Conservation (phyloP, 2,113 vertebrate genomes). For the Oenanthe oenanthe region DNA sequence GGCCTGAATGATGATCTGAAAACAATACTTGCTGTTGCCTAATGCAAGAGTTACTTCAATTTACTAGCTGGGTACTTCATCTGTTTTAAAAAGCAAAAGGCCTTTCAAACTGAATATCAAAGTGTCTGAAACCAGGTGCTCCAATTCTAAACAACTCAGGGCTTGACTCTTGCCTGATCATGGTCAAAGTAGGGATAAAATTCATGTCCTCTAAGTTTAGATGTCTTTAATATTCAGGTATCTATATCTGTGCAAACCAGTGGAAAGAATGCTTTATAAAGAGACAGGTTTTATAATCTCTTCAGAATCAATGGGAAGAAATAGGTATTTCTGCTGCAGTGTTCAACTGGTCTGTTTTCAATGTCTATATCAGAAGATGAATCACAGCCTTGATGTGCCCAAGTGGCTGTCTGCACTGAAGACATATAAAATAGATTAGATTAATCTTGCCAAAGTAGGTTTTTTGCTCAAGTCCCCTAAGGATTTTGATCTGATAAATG, state of each 20-base stretch:
- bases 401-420: background rate
- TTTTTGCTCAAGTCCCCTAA: background rate
- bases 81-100: background rate
- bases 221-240: background rate
- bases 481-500: conserved; percentile 37
- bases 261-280: background rate
- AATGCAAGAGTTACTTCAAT: background rate
- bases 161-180: background rate
- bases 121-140: background rate
- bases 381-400: background rate
- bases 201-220: background rate
- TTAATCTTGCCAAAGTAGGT: conserved; percentile 14
- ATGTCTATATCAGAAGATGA: conserved; percentile 21
- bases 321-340: background rate
- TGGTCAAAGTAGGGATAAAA: background rate
- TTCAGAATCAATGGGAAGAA: background rate
- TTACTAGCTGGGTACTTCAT: background rate
- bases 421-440: conserved; percentile 19
- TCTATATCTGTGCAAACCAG: background rate
- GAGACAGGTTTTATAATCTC: background rate
- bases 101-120: background rate
- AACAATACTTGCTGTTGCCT: rapidly evolving
- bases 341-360: conserved; percentile 22
- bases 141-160: background rate
- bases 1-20: background rate